These are phyloP conservation scores for Spilogale gracilis DNA, from an alignment of 2,113 vertebrate genomes.

Conservation along the genomic window DNA sequence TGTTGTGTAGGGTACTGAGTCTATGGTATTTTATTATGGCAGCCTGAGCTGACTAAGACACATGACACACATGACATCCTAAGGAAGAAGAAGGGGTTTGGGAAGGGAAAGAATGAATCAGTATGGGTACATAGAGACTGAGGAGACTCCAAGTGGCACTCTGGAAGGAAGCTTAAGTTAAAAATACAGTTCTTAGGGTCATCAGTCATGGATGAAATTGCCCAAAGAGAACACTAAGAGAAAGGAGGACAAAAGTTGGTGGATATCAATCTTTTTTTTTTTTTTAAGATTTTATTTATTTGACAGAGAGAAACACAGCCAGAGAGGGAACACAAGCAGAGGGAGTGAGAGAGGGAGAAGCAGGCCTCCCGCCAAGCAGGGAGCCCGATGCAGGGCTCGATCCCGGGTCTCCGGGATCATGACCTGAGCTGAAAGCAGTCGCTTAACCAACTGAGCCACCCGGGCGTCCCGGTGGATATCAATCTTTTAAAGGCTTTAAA, in stretches of 20 bases:
- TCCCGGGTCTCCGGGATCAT: no score
- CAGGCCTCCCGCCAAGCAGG: no score
- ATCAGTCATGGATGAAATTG: background rate
- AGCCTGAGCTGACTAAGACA: background rate
- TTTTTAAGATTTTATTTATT: no score
- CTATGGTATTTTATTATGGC: background rate
- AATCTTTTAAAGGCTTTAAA: constrained; percentile 31
- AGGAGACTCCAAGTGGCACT: background rate
- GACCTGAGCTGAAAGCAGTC: no score
- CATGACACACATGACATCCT: background rate
- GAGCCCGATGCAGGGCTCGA: no score
- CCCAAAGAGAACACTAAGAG: background rate
- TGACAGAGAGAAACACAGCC: no score
- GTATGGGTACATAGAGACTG: background rate
- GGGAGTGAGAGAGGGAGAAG: no score
- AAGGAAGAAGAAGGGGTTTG: background rate
- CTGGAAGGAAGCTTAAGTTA: background rate
- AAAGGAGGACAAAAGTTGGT: background rate
- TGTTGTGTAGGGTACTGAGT: background rate
- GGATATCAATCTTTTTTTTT: background rate
- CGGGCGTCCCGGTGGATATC: background rate
- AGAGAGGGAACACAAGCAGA: no score
- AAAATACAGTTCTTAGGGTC: background rate
- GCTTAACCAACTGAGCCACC: no score
- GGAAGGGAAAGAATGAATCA: background rate